Conservation (phyloP, 2,888 invertebrate species). For the Trichacis sp. region DNA sequence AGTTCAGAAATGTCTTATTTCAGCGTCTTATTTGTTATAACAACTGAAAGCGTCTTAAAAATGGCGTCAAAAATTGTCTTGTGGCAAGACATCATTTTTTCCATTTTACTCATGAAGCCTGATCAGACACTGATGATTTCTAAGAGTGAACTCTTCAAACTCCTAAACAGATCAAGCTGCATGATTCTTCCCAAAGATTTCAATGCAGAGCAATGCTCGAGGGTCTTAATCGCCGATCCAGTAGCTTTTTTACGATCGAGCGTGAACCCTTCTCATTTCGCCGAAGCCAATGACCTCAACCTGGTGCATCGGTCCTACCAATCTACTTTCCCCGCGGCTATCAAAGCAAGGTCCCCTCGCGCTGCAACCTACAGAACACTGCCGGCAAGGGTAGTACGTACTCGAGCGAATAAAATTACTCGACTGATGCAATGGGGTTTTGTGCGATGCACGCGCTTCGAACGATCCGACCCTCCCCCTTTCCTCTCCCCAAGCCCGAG, state of each 20-base stretch:
- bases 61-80: no score
- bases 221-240: constrained; percentile 37
- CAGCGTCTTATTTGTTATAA: no score
- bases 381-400: constrained; percentile 53
- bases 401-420: constrained; percentile 63
- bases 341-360: constrained; percentile 57
- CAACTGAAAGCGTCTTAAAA: no score
- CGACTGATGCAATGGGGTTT: constrained; percentile 55
- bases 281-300: constrained; percentile 62
- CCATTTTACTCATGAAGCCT: no score
- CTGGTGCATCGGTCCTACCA: constrained; percentile 60
- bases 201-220: no score
- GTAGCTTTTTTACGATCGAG: constrained; percentile 57
- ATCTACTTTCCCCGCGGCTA: constrained; percentile 63
- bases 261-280: constrained; percentile 56
- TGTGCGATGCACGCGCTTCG: constrained; percentile 50
- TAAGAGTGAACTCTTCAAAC: no score
- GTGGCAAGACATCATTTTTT: no score
- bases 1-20: no score
- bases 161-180: no score
- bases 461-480: background rate
- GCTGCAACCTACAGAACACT: constrained; percentile 14
- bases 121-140: no score
- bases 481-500: constrained; percentile 41
- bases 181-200: constrained; percentile 21